Percentiles rank a stretch among this genome's conserved stretches.
Conservation (phyloP, 2,113 vertebrate genomes). For the pig (Sus scrofa) region T2T-Sscrofa CM000820.6:50388501-50389000, state of each 20-base stretch:
- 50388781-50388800: background rate
- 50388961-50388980: background rate
- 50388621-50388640: background rate
- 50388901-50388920: background rate
- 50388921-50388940: background rate
- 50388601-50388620: background rate
- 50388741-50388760: conserved; percentile 39
- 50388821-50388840: background rate
- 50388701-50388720: background rate
- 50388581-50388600: conserved; percentile 40
- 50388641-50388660: conserved; percentile 24
- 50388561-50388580: background rate
- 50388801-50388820: background rate
- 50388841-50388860: conserved; percentile 22
- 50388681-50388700: background rate
- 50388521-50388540: background rate
- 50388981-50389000: background rate
- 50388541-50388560: background rate
- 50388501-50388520: conserved; percentile 75
- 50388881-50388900: background rate
- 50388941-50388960: background rate
- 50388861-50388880: background rate
- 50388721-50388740: conserved; percentile 13
- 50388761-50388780: background rate
- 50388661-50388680: background rate